Evolutionary conservation across 2,888 invertebrate genomes (phyloP).

Genomic region (Coenonympha glycerion): DNA sequence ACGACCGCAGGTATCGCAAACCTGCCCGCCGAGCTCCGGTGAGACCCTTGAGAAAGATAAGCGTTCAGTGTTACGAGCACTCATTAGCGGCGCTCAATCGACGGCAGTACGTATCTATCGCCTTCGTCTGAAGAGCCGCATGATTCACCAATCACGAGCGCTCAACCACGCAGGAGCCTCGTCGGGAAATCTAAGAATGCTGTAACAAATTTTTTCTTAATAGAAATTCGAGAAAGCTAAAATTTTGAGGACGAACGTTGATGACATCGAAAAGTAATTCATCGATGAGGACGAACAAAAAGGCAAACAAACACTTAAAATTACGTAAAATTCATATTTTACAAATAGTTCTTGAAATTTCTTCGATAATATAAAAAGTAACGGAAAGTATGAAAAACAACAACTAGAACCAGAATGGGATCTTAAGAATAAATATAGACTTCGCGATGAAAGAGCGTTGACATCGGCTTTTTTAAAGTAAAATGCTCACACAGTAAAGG

Average conservation of each 20-base stretch:
- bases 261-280: too few species aligned
- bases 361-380: too few species aligned
- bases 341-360: too few species aligned
- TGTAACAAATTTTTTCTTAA: background rate
- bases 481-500: background rate
- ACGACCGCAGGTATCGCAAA: too few species aligned
- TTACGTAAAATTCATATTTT: too few species aligned
- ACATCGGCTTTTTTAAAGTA: background rate
- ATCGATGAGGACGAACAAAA: too few species aligned
- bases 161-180: constrained; percentile 6
- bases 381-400: too few species aligned
- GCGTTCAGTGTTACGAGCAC: constrained; percentile 10
- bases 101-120: constrained; percentile 11
- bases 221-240: too few species aligned
- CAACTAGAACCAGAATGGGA: background rate
- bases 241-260: too few species aligned
- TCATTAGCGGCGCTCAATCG: constrained; percentile 2
- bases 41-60: constrained; percentile 22
- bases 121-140: background rate
- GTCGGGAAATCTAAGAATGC: constrained; percentile 5
- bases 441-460: background rate
- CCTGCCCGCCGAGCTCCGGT: constrained; percentile 8
- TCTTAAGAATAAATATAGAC: background rate
- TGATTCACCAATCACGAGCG: constrained; percentile 15
- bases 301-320: too few species aligned